These are phyloP conservation scores for Leuciscus waleckii DNA, from an alignment of 2,797 vertebrate genomes.

Conservation along the genomic window DNA sequence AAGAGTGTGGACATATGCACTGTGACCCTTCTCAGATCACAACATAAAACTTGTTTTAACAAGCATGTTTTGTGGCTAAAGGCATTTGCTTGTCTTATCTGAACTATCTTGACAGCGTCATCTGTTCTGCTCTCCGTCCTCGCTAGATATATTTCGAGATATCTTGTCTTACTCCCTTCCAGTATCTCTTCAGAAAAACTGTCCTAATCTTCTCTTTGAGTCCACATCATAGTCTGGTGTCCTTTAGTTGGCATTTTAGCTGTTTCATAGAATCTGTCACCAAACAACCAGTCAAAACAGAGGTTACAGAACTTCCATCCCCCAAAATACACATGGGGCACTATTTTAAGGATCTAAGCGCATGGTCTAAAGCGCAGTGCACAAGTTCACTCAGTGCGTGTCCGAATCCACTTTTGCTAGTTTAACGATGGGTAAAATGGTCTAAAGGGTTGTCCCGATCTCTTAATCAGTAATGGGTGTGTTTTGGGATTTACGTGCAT, in stretches of 20 bases:
- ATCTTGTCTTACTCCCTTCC: background rate
- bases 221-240: background rate
- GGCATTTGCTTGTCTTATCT: conserved; percentile 13
- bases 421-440: no score
- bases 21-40: background rate
- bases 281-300: background rate
- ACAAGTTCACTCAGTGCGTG: no score
- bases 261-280: background rate
- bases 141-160: background rate
- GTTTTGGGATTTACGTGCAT: no score
- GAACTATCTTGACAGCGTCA: conserved; percentile 11
- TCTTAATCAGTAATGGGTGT: no score
- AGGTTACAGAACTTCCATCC: background rate
- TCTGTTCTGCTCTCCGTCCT: background rate
- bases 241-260: background rate
- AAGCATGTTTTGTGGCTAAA: conserved; percentile 21
- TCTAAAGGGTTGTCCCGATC: no score
- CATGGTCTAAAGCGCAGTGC: no score
- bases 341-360: no score
- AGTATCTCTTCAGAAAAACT: conserved; percentile 9
- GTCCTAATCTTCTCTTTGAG: background rate
- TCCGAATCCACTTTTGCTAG: no score
- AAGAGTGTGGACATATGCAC: background rate
- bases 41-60: background rate
- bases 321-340: background rate